Percentiles rank a stretch among this genome's conserved stretches.
These are phyloP conservation scores for Chloroceryle inda DNA, from an alignment of 2,797 vertebrate genomes.

Conservation along the genomic window DNA sequence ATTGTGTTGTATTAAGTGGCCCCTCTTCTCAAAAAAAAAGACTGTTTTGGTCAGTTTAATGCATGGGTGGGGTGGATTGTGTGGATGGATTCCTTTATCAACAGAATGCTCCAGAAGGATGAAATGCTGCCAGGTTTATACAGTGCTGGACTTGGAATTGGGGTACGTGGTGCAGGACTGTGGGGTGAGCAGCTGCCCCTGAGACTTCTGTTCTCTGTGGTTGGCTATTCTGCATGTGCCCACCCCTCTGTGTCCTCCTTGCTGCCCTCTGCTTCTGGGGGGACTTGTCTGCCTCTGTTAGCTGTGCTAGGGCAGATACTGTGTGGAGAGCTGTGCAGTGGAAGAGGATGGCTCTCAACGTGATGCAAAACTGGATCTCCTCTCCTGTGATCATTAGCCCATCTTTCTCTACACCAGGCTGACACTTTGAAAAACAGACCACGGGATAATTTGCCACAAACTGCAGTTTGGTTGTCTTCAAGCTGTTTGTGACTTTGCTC, in stretches of 20 bases:
- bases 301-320: too few relatives aligned
- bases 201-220: not conserved
- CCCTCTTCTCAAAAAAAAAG: fast-evolving
- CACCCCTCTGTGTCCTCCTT: not conserved
- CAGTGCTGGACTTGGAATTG: not conserved
- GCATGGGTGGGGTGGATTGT: not conserved
- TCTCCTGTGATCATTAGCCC: not conserved
- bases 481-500: not conserved
- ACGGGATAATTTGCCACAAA: not conserved
- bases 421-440: not conserved
- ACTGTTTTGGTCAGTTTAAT: not conserved
- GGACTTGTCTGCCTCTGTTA: not conserved
- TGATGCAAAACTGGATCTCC: not conserved
- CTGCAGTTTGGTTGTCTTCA: not conserved
- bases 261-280: not conserved
- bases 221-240: not conserved
- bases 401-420: not conserved
- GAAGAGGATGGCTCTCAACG: not conserved
- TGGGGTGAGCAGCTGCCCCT: fast-evolving
- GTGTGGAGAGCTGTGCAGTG: not conserved
- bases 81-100: not conserved
- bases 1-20: not conserved
- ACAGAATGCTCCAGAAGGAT: not conserved
- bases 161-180: not conserved
- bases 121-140: not conserved